A percentile compares a stretch with the other conserved stretches of the same genome.
Evolutionary conservation across 1,140 invertebrate species (phyloP).

Genomic region (Drosophila littoralis): DNA sequence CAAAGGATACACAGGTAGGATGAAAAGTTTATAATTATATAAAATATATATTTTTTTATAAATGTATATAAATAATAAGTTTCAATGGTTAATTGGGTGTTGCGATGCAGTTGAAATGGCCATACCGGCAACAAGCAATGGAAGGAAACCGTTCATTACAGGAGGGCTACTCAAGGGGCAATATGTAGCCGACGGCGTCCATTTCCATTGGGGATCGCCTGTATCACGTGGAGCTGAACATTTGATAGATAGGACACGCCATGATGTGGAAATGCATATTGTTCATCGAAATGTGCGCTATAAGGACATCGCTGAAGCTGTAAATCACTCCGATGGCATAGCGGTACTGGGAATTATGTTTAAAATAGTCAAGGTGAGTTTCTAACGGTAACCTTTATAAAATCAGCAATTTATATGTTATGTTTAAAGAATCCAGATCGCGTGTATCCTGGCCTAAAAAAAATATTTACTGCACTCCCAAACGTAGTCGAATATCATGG

Average conservation of each 20-base stretch:
- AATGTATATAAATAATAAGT: not conserved
- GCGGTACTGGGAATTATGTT: conserved; percentile 71
- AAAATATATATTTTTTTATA: not conserved
- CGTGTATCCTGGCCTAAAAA: conserved; percentile 53
- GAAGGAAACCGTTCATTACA: conserved; percentile 87
- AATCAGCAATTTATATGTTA: not conserved
- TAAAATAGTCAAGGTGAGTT: conserved; percentile 57
- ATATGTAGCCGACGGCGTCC: conserved; percentile 87
- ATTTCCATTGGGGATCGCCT: conserved; percentile 88
- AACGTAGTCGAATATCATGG: conserved; percentile 38
- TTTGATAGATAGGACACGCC: conserved; percentile 52
- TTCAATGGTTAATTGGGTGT: not conserved
- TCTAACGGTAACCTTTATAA: not conserved
- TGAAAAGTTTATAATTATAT: not conserved
- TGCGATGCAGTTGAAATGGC: conserved; percentile 76
- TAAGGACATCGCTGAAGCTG: conserved; percentile 45
- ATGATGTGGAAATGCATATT: conserved; percentile 75
- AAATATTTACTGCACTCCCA: conserved; percentile 36
- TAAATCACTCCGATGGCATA: conserved; percentile 53
- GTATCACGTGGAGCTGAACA: conserved; percentile 63
- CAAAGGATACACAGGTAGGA: conserved; percentile 88
- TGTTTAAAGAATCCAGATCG: conserved; percentile 39
- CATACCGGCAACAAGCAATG: conserved; percentile 85
- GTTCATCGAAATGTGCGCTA: conserved; percentile 69
- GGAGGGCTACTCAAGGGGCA: conserved; percentile 86